Percentiles rank a stretch among this genome's conserved stretches.
Evolutionary conservation across 92 coral and sea anemone genomes (phyloP).

Genomic region (Meandrina meandrites): DNA sequence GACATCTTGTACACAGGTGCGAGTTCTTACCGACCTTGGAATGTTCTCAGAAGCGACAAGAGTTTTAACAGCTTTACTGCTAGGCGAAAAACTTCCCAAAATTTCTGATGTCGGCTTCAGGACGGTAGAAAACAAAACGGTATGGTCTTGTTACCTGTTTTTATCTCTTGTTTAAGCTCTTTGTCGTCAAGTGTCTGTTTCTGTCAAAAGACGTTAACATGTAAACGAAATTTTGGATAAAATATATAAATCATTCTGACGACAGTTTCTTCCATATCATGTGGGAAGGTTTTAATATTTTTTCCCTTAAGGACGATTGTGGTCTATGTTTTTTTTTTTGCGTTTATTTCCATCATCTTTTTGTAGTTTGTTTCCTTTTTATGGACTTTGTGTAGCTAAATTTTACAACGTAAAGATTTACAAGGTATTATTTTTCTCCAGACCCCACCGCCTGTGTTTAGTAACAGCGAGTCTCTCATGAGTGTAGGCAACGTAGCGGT

Average conservation of each 20-base stretch:
- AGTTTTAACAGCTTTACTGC: constrained; percentile 54
- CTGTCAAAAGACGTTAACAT: neutral
- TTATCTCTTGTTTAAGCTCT: neutral
- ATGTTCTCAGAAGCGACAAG: constrained; percentile 68
- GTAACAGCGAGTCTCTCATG: constrained; percentile 41
- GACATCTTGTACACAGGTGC: constrained; percentile 42
- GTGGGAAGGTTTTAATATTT: too few relatives aligned
- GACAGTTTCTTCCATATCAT: too few relatives aligned
- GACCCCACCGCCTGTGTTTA: constrained; percentile 38
- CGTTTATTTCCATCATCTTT: too few relatives aligned
- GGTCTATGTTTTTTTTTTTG: too few relatives aligned
- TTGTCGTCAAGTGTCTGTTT: neutral
- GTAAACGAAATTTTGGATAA: neutral
- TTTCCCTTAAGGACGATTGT: too few relatives aligned
- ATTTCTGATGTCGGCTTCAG: constrained; percentile 51
- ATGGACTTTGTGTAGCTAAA: too few relatives aligned
- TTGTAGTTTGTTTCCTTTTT: too few relatives aligned
- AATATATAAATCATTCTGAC: too few relatives aligned
- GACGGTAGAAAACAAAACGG: constrained; percentile 48
- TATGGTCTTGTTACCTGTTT: neutral
- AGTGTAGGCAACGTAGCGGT: constrained; percentile 55
- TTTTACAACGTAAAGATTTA: too few relatives aligned
- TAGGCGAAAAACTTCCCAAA: constrained; percentile 77
- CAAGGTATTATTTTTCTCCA: neutral
- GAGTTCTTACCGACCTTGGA: constrained; percentile 78